Evolutionary conservation across 2,113 vertebrate species (phyloP).

Genomic region (Ochotona curzoniae): DNA sequence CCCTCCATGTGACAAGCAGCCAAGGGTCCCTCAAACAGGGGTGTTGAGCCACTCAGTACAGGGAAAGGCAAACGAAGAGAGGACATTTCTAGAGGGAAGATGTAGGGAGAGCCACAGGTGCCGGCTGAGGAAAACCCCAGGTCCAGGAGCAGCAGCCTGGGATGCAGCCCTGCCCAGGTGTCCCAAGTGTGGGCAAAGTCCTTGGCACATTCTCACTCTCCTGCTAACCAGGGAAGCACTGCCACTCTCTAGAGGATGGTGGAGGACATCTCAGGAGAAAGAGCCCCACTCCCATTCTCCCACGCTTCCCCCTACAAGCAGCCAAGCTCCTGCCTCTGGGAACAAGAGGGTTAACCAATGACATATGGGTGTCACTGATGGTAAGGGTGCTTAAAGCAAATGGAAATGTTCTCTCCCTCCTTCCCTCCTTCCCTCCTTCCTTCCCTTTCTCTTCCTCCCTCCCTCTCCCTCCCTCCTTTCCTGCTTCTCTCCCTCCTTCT

Average conservation of each 20-base stretch:
- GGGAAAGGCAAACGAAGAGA: neutral
- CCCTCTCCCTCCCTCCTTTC: too few relatives aligned
- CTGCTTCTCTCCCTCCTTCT: too few relatives aligned
- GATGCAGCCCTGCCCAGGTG: too few relatives aligned
- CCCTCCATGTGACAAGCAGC: neutral
- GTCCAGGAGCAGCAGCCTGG: neutral
- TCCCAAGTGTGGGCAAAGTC: neutral
- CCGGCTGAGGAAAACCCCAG: neutral
- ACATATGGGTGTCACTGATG: neutral
- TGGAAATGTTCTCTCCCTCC: too few relatives aligned
- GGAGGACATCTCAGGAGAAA: neutral
- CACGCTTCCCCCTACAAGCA: too few relatives aligned
- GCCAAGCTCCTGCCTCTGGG: neutral
- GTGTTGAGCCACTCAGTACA: fast-evolving
- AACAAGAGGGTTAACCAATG: fast-evolving
- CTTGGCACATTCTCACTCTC: fast-evolving
- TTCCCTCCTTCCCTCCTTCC: too few relatives aligned
- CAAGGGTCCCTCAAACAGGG: fast-evolving
- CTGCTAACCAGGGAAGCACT: neutral
- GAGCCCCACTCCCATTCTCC: too few relatives aligned
- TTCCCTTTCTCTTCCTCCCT: too few relatives aligned
- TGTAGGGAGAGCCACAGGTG: neutral
- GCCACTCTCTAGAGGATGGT: fast-evolving
- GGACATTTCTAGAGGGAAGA: fast-evolving
- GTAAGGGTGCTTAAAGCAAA: neutral